phyloP scores from a whole-genome alignment of 2,888 invertebrate genomes.

The Argynnis bischoffii region DNA sequence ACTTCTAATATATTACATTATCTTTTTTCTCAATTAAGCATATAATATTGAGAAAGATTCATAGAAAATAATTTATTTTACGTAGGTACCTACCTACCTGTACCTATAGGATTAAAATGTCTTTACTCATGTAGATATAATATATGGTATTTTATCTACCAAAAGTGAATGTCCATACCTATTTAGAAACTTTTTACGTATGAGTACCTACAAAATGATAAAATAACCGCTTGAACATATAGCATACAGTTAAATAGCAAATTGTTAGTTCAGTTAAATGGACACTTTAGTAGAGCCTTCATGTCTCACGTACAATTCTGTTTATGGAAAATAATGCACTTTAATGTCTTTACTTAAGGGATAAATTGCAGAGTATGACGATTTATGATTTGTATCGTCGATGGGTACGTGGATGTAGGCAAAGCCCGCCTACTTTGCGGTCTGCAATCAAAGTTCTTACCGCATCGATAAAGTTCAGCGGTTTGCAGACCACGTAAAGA shows the following conservation, averaged over 20 bases:
- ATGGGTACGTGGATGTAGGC: slow-evolving; percentile 43
- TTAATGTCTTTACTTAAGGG: slow-evolving; percentile 47
- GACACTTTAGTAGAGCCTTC: slow-evolving; percentile 55
- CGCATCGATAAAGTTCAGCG: slow-evolving; percentile 49
- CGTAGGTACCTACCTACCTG: too few relatives aligned
- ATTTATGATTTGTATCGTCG: slow-evolving; percentile 44
- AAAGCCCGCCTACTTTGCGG: slow-evolving; percentile 44
- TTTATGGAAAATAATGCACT: slow-evolving; percentile 46
- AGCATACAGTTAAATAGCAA: slow-evolving; percentile 70
- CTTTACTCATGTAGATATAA: too few relatives aligned
- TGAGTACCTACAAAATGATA: slow-evolving; percentile 62
- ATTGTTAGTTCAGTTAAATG: slow-evolving; percentile 67
- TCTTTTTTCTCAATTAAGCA: too few relatives aligned
- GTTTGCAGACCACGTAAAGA: slow-evolving; percentile 47
- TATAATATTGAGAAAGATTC: too few relatives aligned
- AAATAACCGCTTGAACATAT: slow-evolving; percentile 62
- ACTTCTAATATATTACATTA: too few relatives aligned
- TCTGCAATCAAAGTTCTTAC: slow-evolving; percentile 50
- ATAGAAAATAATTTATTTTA: too few relatives aligned
- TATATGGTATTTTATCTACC: too few relatives aligned
- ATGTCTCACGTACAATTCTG: slow-evolving; percentile 44
- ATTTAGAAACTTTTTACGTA: slow-evolving; percentile 49
- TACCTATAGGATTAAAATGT: too few relatives aligned
- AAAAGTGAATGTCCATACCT: too few relatives aligned
- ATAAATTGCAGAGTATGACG: slow-evolving; percentile 42